These are phyloP conservation scores for Aegotheles bennettii DNA, from an alignment of 2,113 vertebrate species.

Conservation along the genomic window DNA sequence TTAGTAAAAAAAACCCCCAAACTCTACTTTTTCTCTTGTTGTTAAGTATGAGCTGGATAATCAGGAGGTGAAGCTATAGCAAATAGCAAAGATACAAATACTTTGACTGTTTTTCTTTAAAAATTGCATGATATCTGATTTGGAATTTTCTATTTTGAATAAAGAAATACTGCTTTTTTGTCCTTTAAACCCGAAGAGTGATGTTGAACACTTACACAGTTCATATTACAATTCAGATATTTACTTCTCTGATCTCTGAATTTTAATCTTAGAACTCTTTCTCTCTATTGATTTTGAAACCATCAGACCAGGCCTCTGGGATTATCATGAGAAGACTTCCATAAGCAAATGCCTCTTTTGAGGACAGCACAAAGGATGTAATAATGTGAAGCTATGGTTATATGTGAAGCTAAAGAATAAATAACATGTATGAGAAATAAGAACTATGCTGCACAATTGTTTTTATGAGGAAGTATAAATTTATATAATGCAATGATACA, in stretches of 20 bases:
- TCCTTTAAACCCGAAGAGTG: background rate
- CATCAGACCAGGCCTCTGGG: background rate
- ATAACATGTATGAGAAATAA: background rate
- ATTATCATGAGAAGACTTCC: background rate
- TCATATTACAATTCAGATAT: background rate
- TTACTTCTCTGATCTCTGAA: background rate
- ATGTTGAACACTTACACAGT: background rate
- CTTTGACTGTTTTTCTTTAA: background rate
- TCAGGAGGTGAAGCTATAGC: background rate
- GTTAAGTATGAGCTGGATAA: background rate
- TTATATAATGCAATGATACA: background rate
- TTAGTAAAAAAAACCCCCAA: background rate
- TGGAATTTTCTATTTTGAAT: background rate
- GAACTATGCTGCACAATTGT: background rate
- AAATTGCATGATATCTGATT: background rate
- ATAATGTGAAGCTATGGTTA: background rate
- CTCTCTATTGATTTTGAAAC: background rate
- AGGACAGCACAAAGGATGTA: background rate
- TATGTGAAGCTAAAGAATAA: background rate
- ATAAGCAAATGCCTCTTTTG: background rate
- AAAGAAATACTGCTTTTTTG: background rate
- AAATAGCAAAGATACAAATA: background rate
- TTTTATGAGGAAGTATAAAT: background rate
- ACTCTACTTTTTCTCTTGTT: accelerated
- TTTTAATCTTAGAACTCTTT: background rate